A percentile compares a stretch with the other conserved stretches of the same genome.
These are phyloP conservation scores for Amphipyra tragopoginis DNA, from an alignment of 2,888 invertebrate genomes.

Conservation along the genomic window DNA sequence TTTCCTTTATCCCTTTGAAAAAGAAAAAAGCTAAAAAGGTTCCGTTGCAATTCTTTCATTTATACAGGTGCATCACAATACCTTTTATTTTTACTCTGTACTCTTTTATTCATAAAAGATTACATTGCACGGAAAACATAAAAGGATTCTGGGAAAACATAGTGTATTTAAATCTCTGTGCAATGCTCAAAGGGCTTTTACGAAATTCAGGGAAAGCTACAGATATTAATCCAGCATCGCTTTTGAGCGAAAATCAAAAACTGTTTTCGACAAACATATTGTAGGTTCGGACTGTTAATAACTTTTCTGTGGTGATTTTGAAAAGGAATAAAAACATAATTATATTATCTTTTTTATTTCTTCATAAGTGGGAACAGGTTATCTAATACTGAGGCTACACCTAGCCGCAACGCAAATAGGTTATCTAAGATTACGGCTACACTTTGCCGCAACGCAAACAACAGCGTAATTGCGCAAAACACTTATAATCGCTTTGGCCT, in stretches of 20 bases:
- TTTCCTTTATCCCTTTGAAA: constrained; percentile 5
- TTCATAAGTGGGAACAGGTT: too few species aligned
- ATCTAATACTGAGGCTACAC: too few species aligned
- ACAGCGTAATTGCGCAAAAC: too few species aligned
- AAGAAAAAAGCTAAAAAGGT: constrained; percentile 24
- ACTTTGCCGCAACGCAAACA: too few species aligned
- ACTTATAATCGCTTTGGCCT: too few species aligned
- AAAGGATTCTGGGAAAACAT: constrained; percentile 34
- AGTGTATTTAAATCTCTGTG: constrained; percentile 36
- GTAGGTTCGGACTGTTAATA: constrained; percentile 16
- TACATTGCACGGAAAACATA: constrained; percentile 40
- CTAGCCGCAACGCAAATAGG: too few species aligned
- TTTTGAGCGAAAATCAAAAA: constrained; percentile 39
- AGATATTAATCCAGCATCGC: constrained; percentile 43
- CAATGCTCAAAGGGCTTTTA: constrained; percentile 44
- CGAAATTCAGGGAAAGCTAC: constrained; percentile 33
- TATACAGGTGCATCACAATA: constrained; percentile 34
- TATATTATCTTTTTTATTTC: too few species aligned
- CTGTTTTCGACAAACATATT: constrained; percentile 34
- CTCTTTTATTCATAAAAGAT: constrained; percentile 43
- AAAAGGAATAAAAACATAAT: constrained; percentile 4
- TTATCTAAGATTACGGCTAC: too few species aligned
- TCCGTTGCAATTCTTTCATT: constrained; percentile 32
- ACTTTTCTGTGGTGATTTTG: constrained; percentile 7
- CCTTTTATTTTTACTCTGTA: constrained; percentile 12